Base-by-base conservation (phyloP, 2,797 vertebrate genomes). In the Malurus leucopterus region DNA sequence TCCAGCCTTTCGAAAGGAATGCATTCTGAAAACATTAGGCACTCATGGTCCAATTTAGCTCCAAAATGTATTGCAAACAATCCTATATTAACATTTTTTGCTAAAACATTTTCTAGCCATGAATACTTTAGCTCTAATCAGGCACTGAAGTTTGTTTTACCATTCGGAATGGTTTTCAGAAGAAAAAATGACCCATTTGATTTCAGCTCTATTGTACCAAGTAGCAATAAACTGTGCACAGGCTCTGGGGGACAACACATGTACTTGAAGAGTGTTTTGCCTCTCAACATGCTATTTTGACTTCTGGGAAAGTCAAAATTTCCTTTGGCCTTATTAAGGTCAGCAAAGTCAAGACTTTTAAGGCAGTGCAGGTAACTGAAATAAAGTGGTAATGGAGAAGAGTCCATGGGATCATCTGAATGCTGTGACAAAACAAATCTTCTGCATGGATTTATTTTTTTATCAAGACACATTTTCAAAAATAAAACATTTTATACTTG, bases 1-100 rank as follows among this genome's bases (percentile, higher is more conserved):
- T 88, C 51, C 62, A 88, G 64, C 40, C 84, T 67, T 92, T 81
- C 67, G 50, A 43, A 63, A 80, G 72, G 62, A 84, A 78, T 5
- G n/a, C 53, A 38, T 47, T 53, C n/a, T 63, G 86, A 78, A 61
- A 88, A 55, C 29, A 74, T 61, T 18, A 87, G 55, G 41, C 20
- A 41, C 20, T 72, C 79, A 40, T 27, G 20, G 49, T 49, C 46
- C 47, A 72, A 64, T 16, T 87, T 41, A 80, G 30, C 46, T 88
- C 71, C 63, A 69, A 92, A 81, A 79, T 18, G 1, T 30, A 89
- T 15, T 13, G 0, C 36, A 68, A 76, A 69, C 65, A 86, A 83
- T 40, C 67, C 18, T 57, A n/a, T 44, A 38, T 67, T 29, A 54
- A 54, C 24, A 29, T 87, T 85, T 85, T 59, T 58, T 64, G 58